Base-by-base conservation (phyloP, 2,888 invertebrate genomes). In the Podotricha telesiphe region DNA sequence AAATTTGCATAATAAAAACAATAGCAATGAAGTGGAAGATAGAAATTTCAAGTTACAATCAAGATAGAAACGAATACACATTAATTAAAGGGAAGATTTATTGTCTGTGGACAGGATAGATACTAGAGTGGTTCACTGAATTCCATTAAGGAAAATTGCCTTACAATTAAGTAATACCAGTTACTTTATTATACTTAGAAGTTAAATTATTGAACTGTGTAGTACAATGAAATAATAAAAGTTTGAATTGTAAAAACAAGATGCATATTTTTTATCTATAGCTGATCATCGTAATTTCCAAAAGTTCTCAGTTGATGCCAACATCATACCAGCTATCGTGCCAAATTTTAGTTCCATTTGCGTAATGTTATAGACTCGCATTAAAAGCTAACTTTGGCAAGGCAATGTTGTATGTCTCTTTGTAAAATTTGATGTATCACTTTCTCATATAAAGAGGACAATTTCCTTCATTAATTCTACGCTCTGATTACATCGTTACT, bases 401-500 rank as follows among this genome's bases (percentile, higher is more conserved):
- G 34, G 34, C 0, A 28, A 5, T 34, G 17, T 17, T 55, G 8
- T 6, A 55, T 5, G 0, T 28, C 10, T 17, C 4, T 55, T 55
- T 10, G 8, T 15, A 28, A 17, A 5, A 55, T 11, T 1, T 7
- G 2, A 28, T 28, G 2, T 28, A 28, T 28, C 6, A 28, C 28
- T 28, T 28, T 28, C 6, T 28, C 28, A 28, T n/a, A 59, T 42
- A 42, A 42, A 59, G 28, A 42, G 11, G n/a, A 45, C 42, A n/a
- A 22, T 42, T 59, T 59, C n/a, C 22, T 42, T 40, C 22, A 59
- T 22, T 45, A 6, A 42, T 42, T 42, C 42, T 40, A 22, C 42
- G 58, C 22, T 42, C 7, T 59, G 58, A 59, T 59, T 59, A 59
- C 20, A 59, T 59, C 58, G 58, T 59, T 42, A 59, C 22, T 59